Evolutionary conservation across 2,797 vertebrate species (phyloP).

Genomic region (Gephyroberyx darwinii): DNA sequence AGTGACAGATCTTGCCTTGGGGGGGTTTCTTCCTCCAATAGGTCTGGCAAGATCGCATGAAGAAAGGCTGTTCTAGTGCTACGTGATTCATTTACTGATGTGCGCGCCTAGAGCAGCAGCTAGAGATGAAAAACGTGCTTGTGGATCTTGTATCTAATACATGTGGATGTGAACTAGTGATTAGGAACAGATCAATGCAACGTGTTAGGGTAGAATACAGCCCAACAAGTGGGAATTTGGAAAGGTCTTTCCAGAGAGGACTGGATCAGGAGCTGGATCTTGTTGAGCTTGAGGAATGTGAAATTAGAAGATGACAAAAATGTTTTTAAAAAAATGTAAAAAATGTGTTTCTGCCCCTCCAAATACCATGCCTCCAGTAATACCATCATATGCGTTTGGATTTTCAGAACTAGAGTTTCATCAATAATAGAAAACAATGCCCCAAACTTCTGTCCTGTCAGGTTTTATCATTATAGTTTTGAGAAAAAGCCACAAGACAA

Average conservation of each 20-base stretch:
- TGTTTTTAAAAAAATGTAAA: slow-evolving; percentile 11
- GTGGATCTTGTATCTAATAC: slow-evolving; percentile 73
- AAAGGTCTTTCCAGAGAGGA: slow-evolving; percentile 58
- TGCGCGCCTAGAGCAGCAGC: slow-evolving; percentile 74
- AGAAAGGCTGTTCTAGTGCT: slow-evolving; percentile 82
- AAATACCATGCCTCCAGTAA: slow-evolving; percentile 31
- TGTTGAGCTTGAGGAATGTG: slow-evolving; percentile 28
- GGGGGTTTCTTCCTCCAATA: slow-evolving; percentile 73
- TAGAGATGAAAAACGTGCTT: slow-evolving; percentile 66
- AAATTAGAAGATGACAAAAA: slow-evolving; percentile 51
- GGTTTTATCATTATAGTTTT: slow-evolving; percentile 43
- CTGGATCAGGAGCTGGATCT: slow-evolving; percentile 38
- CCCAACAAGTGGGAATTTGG: slow-evolving; percentile 42
- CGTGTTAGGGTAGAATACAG: slow-evolving; percentile 56
- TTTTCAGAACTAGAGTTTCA: slow-evolving; percentile 46
- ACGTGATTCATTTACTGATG: slow-evolving; percentile 85
- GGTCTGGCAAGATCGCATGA: slow-evolving; percentile 82
- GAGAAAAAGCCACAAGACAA: slow-evolving; percentile 38
- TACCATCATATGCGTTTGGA: slow-evolving; percentile 33
- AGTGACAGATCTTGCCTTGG: slow-evolving; percentile 78
- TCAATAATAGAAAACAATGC: slow-evolving; percentile 62
- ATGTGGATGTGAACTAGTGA: slow-evolving; percentile 70
- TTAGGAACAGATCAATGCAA: slow-evolving; percentile 67
- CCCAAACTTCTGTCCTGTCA: slow-evolving; percentile 43
- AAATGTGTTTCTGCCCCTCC: slow-evolving; percentile 9